phyloP scores from a whole-genome alignment of 2,797 vertebrate genomes.

The Euphonia xanthogaster region DNA sequence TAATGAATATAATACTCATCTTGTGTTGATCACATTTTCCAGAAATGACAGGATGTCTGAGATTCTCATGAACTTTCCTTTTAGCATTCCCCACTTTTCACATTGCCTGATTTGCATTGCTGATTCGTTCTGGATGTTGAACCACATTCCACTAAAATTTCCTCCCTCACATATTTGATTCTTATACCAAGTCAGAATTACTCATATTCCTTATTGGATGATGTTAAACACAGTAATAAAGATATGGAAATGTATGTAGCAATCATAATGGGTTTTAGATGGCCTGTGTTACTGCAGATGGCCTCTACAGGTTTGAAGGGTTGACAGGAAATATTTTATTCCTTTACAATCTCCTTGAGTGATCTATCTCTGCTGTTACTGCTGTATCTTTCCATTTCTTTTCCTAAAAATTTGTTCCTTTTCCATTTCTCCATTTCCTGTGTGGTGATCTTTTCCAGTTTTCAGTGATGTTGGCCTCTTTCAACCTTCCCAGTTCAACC shows the following conservation, averaged over 20 bases:
- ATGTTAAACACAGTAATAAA: not conserved
- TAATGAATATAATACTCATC: not conserved
- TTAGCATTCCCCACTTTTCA: conserved; percentile 26
- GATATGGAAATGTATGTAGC: not conserved
- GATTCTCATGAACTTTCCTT: not conserved
- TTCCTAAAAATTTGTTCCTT: not conserved
- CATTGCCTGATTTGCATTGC: conserved; percentile 49
- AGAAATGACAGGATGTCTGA: conserved; percentile 47
- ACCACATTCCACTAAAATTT: conserved; percentile 49
- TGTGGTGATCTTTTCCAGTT: not conserved
- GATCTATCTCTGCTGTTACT: not conserved
- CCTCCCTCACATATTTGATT: conserved; percentile 45
- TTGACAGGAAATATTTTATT: not conserved
- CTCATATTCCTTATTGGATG: conserved; percentile 19
- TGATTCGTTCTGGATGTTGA: conserved; percentile 58
- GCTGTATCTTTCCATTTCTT: not conserved
- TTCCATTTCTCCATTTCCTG: not conserved
- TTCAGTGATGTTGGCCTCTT: not conserved
- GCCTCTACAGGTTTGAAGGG: not conserved
- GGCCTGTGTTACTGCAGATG: not conserved
- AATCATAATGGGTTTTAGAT: conserved; percentile 1
- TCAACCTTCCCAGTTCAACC: not conserved
- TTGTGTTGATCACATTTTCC: conserved; percentile 12
- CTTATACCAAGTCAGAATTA: not conserved
- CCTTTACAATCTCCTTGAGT: not conserved